Conservation (phyloP, 2,888 invertebrate species). For the Phengaris arion region DNA sequence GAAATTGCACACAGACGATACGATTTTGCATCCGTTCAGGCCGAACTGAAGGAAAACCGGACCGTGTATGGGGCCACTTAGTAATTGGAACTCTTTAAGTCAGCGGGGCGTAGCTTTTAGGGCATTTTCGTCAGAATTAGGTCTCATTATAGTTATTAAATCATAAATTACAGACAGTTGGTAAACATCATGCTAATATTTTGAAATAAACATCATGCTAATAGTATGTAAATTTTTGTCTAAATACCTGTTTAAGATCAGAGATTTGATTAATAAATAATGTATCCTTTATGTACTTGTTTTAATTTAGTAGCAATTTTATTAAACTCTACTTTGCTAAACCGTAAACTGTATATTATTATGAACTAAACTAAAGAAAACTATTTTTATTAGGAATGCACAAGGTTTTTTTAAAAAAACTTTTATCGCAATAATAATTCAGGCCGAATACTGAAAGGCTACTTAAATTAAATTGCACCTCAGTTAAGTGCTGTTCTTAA, state of each 20-base stretch:
- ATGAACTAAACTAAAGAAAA: too few species aligned
- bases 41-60: too few species aligned
- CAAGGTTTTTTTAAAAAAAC: too few species aligned
- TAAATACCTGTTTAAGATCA: background rate
- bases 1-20: too few species aligned
- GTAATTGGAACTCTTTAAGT: background rate
- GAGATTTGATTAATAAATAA: background rate
- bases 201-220: background rate
- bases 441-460: too few species aligned
- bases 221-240: background rate
- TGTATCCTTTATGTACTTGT: background rate
- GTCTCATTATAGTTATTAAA: constrained; percentile 6
- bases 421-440: too few species aligned
- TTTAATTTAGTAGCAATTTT: background rate
- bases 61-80: background rate
- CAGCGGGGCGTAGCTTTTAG: constrained; percentile 13
- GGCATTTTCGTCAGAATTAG: constrained; percentile 22
- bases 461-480: too few species aligned
- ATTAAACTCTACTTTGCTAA: too few species aligned
- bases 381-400: too few species aligned
- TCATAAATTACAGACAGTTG: constrained; percentile 9
- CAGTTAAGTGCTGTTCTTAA: too few species aligned
- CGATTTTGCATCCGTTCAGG: too few species aligned
- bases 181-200: background rate
- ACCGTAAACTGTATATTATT: too few species aligned